Evolutionary conservation across 2,888 invertebrate species (phyloP), one percentile per base, ranked within the genome.

Genomic region (Limnephilus auricula): DNA sequence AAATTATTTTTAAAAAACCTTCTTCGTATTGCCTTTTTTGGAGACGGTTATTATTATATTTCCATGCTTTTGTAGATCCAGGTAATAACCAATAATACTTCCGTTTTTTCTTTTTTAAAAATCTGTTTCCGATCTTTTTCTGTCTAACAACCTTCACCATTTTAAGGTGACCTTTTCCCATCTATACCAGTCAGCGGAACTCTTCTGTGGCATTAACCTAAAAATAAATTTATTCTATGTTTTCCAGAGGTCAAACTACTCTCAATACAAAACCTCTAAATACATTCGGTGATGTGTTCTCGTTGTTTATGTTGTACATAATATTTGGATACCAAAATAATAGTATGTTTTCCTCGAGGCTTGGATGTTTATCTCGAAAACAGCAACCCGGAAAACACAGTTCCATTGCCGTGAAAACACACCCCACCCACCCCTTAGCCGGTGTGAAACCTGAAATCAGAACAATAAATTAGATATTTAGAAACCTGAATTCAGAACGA

Each of bases 351-450:
- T 86, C 86, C 65, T 45, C 79, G 65, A 89, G 89, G 89, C 87
- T 65, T 83, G 86, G 91, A 89, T 86, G 89, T 92, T 90, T 91
- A 79, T 83, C 37, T 45, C 37, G 85, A 80, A 87, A 90, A 90
- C 78, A 25, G 83, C 90, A 87, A 89, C 86, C 80, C 78, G 82
- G 89, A 89, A 89, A 91, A 89, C 78, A 40, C 65, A 25, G 30
- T 65, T 31, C 78, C 34, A 37, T 25, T n/a, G 34, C 83, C 65
- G 50, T 34, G 37, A 30, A 32, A 32, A 2, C 12, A 45, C 25
- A 34, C 32, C 85, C 83, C 78, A 13, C 30, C 84, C 79, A n/a
- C 37, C 31, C 31, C 50, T 9, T 50, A 31, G 65, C 4, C 65
- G 2, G 37, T 2, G 45, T 50, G 15, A n/a, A 25, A 65, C 10